Evolutionary conservation across 2,888 invertebrate genomes (phyloP), one percentile per base, ranked within the genome.

Genomic region (Coleophora flavipennella): DNA sequence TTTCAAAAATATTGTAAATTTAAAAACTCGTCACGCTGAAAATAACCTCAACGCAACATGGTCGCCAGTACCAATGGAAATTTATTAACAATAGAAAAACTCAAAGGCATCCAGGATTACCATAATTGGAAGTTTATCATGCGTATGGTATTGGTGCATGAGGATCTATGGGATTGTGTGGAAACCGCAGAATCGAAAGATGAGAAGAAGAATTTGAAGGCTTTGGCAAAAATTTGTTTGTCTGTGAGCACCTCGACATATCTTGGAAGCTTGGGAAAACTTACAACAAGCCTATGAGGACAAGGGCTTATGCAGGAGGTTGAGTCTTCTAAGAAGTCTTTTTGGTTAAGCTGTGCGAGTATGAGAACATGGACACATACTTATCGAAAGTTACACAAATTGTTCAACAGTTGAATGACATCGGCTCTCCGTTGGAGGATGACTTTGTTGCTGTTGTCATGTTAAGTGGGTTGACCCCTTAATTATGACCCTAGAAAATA

Each of bases 401-500:
- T 1, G 12, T 36, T 8, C 49, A 50, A 26, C 46, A 46, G 32
- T 28, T 50, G 8, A 25, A 13, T 13, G 49, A 53, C 1, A 49
- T 49, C 8, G 41, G 34, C 8, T 36, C 46, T 4, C 34, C 46
- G 1, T 13, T 54, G 8, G 49, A 51, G 2, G 49, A 51, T 37
- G 50, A 50, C 7, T 49, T 50, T 36, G 3, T 49, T 1, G 46
- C 50, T 1, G 45, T 49, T 0, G 28, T 51, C 2, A 45, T 51
- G 39, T 36, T 51, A 9, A 50, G 48, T 25, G 51, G 51, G 0
- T 13, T 54, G 49, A 53, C 10, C 53, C 51, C 2, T 36, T 53
- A 7, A 49, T 53, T 1, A 50, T 53, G 53, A 44, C 53, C 8
- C 20, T 49, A 7, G 46, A 48, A 35, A 44, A 46, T 36, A 41